Conservation (phyloP, 2,797 vertebrate genomes). For the Balearica regulorum region DNA sequence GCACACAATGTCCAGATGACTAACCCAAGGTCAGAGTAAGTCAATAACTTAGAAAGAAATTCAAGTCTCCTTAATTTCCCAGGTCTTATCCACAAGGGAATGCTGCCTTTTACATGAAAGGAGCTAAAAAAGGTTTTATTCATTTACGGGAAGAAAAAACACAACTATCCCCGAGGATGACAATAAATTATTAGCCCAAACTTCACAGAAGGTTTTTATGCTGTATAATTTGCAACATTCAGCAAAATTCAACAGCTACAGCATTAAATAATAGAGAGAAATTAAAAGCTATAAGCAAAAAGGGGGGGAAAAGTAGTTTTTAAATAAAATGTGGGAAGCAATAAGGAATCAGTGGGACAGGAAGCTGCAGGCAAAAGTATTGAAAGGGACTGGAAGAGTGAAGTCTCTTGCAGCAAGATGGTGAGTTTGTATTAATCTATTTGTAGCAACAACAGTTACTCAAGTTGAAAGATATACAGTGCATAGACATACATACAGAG, state of each 20-base stretch:
- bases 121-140: not conserved
- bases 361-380: not conserved
- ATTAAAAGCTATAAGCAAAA: conserved; percentile 59
- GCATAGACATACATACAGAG: not conserved
- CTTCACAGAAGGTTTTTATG: conserved; percentile 54
- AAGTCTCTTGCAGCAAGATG: not conserved
- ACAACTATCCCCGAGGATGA: conserved; percentile 13
- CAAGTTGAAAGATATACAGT: not conserved
- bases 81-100: not conserved
- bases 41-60: not conserved
- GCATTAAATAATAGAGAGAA: conserved; percentile 58
- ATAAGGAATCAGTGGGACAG: not conserved
- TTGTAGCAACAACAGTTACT: not conserved
- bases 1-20: not conserved
- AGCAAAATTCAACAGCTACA: conserved; percentile 32
- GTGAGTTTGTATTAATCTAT: not conserved
- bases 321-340: conserved; percentile 15
- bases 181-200: conserved; percentile 55
- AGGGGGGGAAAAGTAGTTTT: not conserved
- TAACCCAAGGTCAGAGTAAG: not conserved
- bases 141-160: conserved; percentile 40
- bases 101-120: not conserved
- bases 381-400: not conserved
- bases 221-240: conserved; percentile 25
- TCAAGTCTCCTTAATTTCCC: not conserved